Conservation (phyloP, 2,888 invertebrate species). For the Harpalus rubripes region DNA sequence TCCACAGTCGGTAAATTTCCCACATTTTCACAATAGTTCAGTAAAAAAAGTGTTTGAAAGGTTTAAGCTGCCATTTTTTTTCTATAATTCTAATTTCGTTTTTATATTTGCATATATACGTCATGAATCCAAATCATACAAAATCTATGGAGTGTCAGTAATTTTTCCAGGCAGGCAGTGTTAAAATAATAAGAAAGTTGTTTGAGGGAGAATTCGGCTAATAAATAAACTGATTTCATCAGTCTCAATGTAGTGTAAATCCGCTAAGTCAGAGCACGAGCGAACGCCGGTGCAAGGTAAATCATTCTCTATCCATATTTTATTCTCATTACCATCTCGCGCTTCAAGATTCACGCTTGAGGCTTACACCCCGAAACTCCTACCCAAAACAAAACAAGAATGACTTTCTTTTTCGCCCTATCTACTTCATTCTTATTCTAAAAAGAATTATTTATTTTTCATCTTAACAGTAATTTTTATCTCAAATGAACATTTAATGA, state of each 20-base stretch:
- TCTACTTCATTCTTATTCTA: background rate
- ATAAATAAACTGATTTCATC: constrained; percentile 36
- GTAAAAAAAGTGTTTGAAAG: too few species aligned
- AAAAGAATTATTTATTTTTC: background rate
- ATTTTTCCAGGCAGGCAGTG: background rate
- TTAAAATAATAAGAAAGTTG: constrained; percentile 20
- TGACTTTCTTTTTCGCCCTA: background rate
- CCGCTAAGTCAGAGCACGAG: constrained; percentile 39
- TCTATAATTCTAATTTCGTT: too few species aligned
- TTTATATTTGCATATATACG: background rate
- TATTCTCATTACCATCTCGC: constrained; percentile 41
- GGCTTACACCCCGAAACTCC: background rate
- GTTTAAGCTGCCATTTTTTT: too few species aligned
- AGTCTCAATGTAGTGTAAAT: constrained; percentile 42
- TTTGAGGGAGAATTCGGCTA: constrained; percentile 10
- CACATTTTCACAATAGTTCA: too few species aligned
- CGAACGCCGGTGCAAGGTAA: constrained; percentile 31
- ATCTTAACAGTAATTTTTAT: too few species aligned
- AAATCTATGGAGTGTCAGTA: background rate
- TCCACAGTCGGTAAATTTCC: too few species aligned
- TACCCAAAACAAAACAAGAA: background rate
- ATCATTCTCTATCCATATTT: constrained; percentile 53
- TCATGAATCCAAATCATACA: background rate
- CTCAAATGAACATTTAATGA: too few species aligned
- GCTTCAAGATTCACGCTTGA: constrained; percentile 1